phyloP scores from a whole-genome alignment of 2,797 vertebrate genomes.

The Echeneis naucrates region DNA sequence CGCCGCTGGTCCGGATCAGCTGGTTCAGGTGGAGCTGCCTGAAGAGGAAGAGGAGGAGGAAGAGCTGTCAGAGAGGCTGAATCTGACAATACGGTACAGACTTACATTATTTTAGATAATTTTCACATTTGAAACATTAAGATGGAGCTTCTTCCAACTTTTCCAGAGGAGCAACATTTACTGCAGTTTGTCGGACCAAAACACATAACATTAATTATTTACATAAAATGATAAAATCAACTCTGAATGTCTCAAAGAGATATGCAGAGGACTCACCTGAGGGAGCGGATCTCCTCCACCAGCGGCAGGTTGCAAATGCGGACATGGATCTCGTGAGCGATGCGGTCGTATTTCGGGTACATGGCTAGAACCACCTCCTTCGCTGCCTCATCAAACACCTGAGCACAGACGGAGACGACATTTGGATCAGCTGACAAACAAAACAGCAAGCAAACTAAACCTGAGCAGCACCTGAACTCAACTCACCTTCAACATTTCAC shows the following conservation, averaged over 20 bases:
- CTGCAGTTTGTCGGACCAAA: no score
- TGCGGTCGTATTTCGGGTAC: conserved; percentile 98
- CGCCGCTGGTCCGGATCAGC: conserved; percentile 96
- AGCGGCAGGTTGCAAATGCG: conserved; percentile 96
- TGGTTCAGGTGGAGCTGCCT: conserved; percentile 99
- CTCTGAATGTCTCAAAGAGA: no score
- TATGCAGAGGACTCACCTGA: no score
- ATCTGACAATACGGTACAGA: no score
- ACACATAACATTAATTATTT: no score
- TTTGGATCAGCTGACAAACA: background rate
- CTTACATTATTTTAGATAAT: no score
- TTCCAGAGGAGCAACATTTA: no score
- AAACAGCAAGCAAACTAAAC: no score
- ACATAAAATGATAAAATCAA: no score
- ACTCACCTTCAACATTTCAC: conserved; percentile 93
- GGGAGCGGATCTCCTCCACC: conserved; percentile 95
- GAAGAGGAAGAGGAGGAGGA: background rate
- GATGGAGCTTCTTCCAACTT: no score
- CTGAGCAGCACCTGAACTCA: no score
- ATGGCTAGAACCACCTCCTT: conserved; percentile 97
- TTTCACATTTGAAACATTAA: no score
- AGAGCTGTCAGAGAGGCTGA: background rate
- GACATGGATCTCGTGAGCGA: conserved; percentile 94
- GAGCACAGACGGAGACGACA: background rate
- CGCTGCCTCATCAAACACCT: conserved; percentile 94